Evolutionary conservation across 2,113 vertebrate genomes (phyloP), one percentile per base, ranked within the genome.

Genomic region (Nothobranchius furzeri): DNA sequence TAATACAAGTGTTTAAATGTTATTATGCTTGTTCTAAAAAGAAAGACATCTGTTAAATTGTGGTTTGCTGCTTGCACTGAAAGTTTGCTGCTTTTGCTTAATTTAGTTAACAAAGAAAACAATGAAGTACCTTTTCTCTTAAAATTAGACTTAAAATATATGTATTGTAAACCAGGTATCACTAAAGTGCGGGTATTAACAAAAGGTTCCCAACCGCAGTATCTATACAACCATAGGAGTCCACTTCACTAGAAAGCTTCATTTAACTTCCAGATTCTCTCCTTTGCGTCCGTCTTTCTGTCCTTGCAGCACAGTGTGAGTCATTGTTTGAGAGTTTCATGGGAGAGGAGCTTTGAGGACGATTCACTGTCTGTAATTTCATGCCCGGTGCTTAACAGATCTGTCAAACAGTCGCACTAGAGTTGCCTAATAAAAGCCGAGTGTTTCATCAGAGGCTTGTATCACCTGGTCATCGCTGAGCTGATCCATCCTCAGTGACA

Each of bases 311-410:
- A 88, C 85, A 86, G 63, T 79, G 70, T 5, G 2, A 42, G 51
- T 25, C 80, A 66, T 86, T 88, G 85, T 88, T 81, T 78, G 72
- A 75, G 17, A 20, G 70, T 77, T 88, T 87, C 79, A 83, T 83
- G 78, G 85, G 85, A 89, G 83, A 86, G 59, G 45, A 80, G 54
- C 64, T 76, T 67, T 76, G 63, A 74, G 77, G 78, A 60, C 51
- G 58, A 82, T 78, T 55, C 56, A 10, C 70, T 66, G 74, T 68
- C 82, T 83, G 73, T 85, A 78, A 87, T 89, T 82, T 79, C 76
- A 87, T 68, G 74, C 84, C 62, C 0, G 9, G 30, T 74, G 81
- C 73, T 30, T 54, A 78, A 83, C 47, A 72, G 75, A 66, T 74
- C 75, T 73, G 73, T 67, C 64, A 57, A 64, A 71, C 17, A 76